Base-by-base conservation (phyloP, 1,140 invertebrate genomes). In the Heliconius melpomene region DNA sequence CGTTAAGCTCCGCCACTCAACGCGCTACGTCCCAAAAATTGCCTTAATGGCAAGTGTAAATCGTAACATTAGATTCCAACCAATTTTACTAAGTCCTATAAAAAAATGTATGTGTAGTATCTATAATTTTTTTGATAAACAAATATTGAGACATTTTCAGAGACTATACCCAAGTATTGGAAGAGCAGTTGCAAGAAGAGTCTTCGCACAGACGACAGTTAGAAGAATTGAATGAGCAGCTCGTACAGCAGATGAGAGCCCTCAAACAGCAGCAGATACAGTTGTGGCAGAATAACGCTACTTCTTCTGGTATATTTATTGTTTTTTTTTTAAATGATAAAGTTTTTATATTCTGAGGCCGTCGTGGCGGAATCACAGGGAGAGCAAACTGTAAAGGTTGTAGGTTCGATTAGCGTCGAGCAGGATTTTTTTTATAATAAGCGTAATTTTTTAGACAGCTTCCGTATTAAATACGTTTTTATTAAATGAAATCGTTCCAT, bases 231-330 rank as follows among this genome's bases (percentile, higher is more conserved):
- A 94, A 94, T 81, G 57, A 88, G 38, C 90, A 90, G 79, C 85
- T 94, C 2, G 91, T 94, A n/a, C 87, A 91, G 26, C 93, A 94
- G 83, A 91, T 94, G 91, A 91, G 90, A 40, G 83, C 88, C 77
- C 84, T 93, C 0, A 93, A 93, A 76, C 90, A 91, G 36, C 93
- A 93, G 72, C 93, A 93, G 74, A 87, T 91, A 71, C 85, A 87
- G 77, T 79, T 92, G 8, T 94, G 93, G 93, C 81, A 87, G 23
- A 91, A 92, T 57, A 85, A 84, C 32, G 85, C 88, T 1, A 82
- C 79, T 1, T 94, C 90, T 7, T 93, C 91, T 40, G 89, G 91
- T 93, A 87, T 60, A 87, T 60, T 23, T 23, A 20, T 52, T 6
- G 18, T 23, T n/a, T 9, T 9, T n/a, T 57, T 29, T 57, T 23